Conservation (phyloP, 2,797 vertebrate species). For the Antennarius maculatus region DNA sequence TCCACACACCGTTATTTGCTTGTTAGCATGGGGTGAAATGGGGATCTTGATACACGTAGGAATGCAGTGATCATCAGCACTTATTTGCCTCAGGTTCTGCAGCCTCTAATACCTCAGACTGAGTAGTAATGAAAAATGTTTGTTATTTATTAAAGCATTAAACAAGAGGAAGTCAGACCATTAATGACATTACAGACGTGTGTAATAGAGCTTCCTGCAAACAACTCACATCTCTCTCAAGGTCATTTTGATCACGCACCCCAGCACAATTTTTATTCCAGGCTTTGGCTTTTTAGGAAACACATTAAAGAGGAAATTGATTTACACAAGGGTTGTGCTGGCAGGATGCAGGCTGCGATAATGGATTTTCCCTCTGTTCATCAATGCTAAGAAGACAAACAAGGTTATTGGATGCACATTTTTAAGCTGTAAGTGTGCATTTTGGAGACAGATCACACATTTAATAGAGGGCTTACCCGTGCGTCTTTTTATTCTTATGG, state of each 20-base stretch:
- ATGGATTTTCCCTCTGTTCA: constrained; percentile 13
- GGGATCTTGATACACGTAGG: constrained; percentile 23
- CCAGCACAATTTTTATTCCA: not conserved
- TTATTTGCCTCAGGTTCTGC: not conserved
- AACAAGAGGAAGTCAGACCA: constrained; percentile 15
- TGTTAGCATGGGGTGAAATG: constrained; percentile 8
- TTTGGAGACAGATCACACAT: constrained; percentile 13
- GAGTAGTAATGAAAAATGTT: constrained; percentile 37
- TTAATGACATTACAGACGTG: constrained; percentile 7
- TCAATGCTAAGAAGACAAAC: not conserved
- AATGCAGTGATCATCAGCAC: constrained; percentile 15
- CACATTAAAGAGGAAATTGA: constrained; percentile 17
- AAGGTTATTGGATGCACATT: constrained; percentile 4
- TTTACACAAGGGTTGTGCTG: constrained; percentile 1
- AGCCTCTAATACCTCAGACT: constrained; percentile 5
- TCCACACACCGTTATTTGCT: constrained; percentile 12
- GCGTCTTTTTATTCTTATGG: not conserved
- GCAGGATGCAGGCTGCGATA: constrained; percentile 13
- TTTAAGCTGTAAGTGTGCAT: not conserved
- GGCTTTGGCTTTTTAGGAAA: constrained; percentile 17
- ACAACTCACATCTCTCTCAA: constrained; percentile 28
- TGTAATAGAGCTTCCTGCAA: constrained; percentile 9
- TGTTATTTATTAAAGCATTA: constrained; percentile 26
- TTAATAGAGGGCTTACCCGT: not conserved
- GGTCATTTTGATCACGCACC: constrained; percentile 3